Percentiles rank a stretch among this genome's conserved stretches.
Conservation (phyloP, 2,113 vertebrate species). For the Capra hircus region DNA sequence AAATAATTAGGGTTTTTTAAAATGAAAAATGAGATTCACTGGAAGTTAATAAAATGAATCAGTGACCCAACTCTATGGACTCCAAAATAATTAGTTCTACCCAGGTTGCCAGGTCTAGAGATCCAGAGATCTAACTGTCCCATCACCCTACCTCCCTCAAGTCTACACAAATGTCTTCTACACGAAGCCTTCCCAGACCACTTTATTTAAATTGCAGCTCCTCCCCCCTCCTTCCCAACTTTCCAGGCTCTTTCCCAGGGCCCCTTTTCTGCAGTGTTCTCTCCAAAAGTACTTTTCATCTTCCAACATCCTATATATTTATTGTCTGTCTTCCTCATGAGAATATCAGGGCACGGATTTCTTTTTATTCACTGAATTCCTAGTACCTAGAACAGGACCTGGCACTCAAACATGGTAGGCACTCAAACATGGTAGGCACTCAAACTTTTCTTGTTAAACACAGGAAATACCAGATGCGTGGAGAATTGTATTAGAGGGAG, state of each 20-base stretch:
- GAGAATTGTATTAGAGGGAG: neutral
- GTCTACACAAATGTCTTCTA: neutral
- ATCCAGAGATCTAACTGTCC: neutral
- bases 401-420: neutral
- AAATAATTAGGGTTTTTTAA: constrained; percentile 33
- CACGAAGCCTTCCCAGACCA: neutral
- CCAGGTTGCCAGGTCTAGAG: neutral
- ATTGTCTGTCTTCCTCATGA: neutral
- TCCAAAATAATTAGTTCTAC: constrained; percentile 33
- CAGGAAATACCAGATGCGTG: neutral
- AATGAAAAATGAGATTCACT: constrained; percentile 10
- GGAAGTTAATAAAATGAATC: constrained; percentile 8
- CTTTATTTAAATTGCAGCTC: neutral
- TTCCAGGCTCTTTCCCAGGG: neutral
- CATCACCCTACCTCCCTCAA: neutral
- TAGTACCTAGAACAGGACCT: neutral
- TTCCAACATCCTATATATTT: neutral
- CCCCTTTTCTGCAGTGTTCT: neutral
- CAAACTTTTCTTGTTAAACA: neutral
- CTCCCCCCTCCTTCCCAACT: neutral
- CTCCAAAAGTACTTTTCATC: neutral
- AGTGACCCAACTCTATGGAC: neutral
- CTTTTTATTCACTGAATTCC: neutral
- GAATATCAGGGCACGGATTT: neutral
- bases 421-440: neutral